Evolutionary conservation across 1,140 invertebrate species (phyloP).

Genomic region (Anoplophora glabripennis): DNA sequence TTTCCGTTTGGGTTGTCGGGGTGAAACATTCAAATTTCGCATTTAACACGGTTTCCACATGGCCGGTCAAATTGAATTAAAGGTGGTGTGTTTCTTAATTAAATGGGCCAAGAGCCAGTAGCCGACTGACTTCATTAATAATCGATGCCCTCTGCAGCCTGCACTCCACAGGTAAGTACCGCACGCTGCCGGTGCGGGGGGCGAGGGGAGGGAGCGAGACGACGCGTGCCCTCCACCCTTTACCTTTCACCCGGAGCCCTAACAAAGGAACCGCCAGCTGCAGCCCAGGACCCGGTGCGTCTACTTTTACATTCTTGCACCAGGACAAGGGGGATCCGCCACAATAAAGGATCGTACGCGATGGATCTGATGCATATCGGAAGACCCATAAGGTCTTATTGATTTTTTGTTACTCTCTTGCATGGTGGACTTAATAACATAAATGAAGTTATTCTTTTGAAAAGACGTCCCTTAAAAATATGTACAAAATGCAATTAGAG

Average conservation of each 20-base stretch:
- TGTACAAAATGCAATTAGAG: too few relatives aligned
- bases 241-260: constrained; percentile 28
- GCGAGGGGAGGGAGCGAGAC: not conserved
- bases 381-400: too few relatives aligned
- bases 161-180: constrained; percentile 16
- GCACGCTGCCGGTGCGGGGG: constrained; percentile 12
- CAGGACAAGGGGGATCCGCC: not conserved
- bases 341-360: too few relatives aligned
- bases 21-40: too few relatives aligned
- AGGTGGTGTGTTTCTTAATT: constrained; percentile 3
- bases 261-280: constrained; percentile 30
- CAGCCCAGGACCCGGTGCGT: not conserved
- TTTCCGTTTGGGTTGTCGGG: too few relatives aligned
- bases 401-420: too few relatives aligned
- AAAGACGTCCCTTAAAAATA: too few relatives aligned
- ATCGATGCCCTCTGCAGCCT: constrained; percentile 11
- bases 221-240: constrained; percentile 32
- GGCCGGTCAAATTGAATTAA: constrained; percentile 10
- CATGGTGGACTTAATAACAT: too few relatives aligned
- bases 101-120: constrained; percentile 10
- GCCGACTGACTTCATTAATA: constrained; percentile 10
- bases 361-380: too few relatives aligned
- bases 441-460: too few relatives aligned
- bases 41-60: constrained; percentile 2
- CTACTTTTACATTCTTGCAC: constrained; percentile 12